These are phyloP conservation scores for Diorhabda elongata DNA, from an alignment of 1,140 invertebrate species.

Conservation along the genomic window DNA sequence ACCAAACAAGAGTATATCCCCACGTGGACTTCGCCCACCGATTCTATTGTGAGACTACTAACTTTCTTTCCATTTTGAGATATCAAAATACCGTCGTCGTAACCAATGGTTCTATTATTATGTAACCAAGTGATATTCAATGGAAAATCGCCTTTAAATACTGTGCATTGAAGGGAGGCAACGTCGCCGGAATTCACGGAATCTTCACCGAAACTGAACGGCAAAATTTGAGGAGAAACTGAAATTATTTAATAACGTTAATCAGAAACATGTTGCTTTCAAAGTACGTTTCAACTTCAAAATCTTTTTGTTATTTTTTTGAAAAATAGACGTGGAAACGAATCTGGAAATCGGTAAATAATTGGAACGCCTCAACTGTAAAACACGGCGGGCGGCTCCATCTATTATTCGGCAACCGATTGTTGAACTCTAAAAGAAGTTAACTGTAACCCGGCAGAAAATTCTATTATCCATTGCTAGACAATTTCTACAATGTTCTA, in stretches of 20 bases:
- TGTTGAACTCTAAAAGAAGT: too few relatives aligned
- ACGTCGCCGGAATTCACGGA: conserved; percentile 60
- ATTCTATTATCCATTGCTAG: too few relatives aligned
- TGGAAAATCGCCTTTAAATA: conserved; percentile 65
- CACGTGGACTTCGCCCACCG: conserved; percentile 52
- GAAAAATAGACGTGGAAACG: too few relatives aligned
- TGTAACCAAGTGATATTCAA: conserved; percentile 61
- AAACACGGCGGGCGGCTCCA: too few relatives aligned
- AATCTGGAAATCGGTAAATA: too few relatives aligned
- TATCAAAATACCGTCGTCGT: conserved; percentile 42
- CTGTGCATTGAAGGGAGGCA: conserved; percentile 58
- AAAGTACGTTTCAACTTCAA: too few relatives aligned
- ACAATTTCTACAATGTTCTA: too few relatives aligned
- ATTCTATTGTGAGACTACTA: conserved; percentile 57
- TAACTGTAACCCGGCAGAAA: too few relatives aligned
- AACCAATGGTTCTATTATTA: conserved; percentile 47
- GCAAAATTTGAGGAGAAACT: conserved; percentile 26
- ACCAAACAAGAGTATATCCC: conserved; percentile 62
- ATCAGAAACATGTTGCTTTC: too few relatives aligned
- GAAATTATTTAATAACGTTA: neutral
- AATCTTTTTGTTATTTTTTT: too few relatives aligned
- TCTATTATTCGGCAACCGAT: too few relatives aligned
- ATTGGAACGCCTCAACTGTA: too few relatives aligned
- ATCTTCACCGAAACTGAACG: conserved; percentile 57
- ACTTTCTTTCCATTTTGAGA: conserved; percentile 50